Evolutionary conservation across 2,888 invertebrate genomes (phyloP).

Genomic region (Lutraria lutraria): DNA sequence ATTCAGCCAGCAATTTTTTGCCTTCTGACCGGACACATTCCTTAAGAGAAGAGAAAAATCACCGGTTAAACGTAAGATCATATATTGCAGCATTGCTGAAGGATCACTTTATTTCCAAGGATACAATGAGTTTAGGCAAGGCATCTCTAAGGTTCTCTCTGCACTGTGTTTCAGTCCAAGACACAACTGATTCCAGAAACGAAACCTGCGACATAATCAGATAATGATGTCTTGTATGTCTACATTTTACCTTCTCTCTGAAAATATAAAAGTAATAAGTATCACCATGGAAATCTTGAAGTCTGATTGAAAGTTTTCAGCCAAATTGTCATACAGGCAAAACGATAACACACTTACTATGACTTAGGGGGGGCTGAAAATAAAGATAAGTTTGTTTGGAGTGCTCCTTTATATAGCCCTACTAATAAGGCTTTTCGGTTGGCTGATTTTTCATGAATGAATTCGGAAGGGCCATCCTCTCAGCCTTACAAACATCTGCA

Average conservation of each 20-base stretch:
- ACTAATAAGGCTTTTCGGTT: too few species aligned
- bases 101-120: constrained; percentile 63
- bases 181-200: constrained; percentile 79
- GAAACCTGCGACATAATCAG: constrained; percentile 78
- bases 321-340: neutral
- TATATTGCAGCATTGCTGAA: too few species aligned
- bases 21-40: too few species aligned
- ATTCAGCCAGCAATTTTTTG: too few species aligned
- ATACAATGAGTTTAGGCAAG: constrained; percentile 81
- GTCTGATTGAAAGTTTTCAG: neutral
- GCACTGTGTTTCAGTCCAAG: constrained; percentile 78
- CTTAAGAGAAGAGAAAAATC: too few species aligned
- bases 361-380: neutral
- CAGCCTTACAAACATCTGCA: too few species aligned
- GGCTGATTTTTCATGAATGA: too few species aligned
- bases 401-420: too few species aligned
- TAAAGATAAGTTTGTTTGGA: neutral
- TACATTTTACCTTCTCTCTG: neutral
- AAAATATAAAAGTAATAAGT: neutral
- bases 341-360: too few species aligned
- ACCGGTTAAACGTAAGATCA: too few species aligned
- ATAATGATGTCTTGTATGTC: neutral
- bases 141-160: constrained; percentile 74
- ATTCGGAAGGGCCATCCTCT: too few species aligned
- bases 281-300: neutral